A percentile compares a stretch with the other conserved stretches of the same genome.
Conservation (phyloP, 2,113 vertebrate genomes). For the Brienomyrus longianalis region DNA sequence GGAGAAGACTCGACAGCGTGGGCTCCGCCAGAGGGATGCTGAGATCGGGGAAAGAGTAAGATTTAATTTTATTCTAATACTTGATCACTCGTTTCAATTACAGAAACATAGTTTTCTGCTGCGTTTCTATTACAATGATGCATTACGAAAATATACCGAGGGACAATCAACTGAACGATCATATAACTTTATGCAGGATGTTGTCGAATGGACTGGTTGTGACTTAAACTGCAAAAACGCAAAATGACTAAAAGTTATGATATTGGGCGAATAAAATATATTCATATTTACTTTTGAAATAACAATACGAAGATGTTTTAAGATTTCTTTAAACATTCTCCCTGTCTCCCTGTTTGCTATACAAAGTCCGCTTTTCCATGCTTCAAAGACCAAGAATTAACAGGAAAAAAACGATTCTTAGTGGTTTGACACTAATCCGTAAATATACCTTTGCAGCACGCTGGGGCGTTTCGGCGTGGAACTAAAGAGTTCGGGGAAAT, state of each 20-base stretch:
- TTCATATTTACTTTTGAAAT: neutral
- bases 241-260: no score
- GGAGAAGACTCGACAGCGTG: conserved; percentile 61
- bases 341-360: neutral
- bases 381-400: neutral
- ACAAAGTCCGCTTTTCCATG: neutral
- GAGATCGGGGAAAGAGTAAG: conserved; percentile 61
- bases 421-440: neutral
- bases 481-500: neutral
- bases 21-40: conserved; percentile 59
- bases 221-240: no score
- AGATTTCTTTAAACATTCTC: neutral
- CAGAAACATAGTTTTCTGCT: neutral
- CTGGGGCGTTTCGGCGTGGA: neutral
- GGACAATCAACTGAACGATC: neutral
- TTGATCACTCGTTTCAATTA: neutral
- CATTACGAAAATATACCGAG: neutral
- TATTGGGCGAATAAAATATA: neutral
- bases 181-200: neutral
- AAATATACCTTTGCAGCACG: neutral
- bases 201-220: neutral
- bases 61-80: neutral
- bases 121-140: neutral
- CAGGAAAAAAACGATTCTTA: neutral
- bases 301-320: neutral